Base-by-base conservation (phyloP, 1,140 invertebrate genomes). In the Leptonema lineaticorne region DNA sequence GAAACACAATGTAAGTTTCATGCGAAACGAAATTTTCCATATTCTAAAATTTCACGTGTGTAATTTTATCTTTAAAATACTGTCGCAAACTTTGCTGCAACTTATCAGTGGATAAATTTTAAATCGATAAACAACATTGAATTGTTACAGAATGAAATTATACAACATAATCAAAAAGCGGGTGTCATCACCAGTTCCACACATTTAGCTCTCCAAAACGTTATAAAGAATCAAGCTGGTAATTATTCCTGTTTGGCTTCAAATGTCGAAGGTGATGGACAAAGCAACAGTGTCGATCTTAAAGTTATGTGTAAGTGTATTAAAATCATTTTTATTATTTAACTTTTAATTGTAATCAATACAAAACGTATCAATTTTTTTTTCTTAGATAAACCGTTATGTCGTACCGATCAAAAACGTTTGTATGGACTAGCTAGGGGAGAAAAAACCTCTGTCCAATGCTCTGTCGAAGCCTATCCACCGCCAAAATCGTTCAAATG, bases 1-100 rank as follows among this genome's bases (percentile, higher is more conserved):
- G 93, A 92, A 92, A 76, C 93, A 95, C 80, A 93, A 95, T 78
- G 94, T 95, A 83, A 92, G 91, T 92, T 67, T n/a, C n/a, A n/a
- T n/a, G n/a, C n/a, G n/a, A n/a, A n/a, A n/a, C n/a, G n/a, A n/a
- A n/a, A n/a, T n/a, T n/a, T n/a, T n/a, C n/a, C n/a, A n/a, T n/a
- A n/a, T n/a, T n/a, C n/a, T n/a, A n/a, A n/a, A n/a, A n/a, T n/a
- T n/a, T n/a, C n/a, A n/a, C n/a, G n/a, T n/a, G n/a, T n/a, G n/a
- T n/a, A n/a, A n/a, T n/a, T n/a, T n/a, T n/a, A n/a, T n/a, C n/a
- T n/a, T n/a, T n/a, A n/a, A n/a, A n/a, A n/a, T n/a, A n/a, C n/a
- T n/a, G n/a, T n/a, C n/a, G n/a, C n/a, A n/a, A n/a, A n/a, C n/a
- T n/a, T n/a, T n/a, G n/a, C n/a, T n/a, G n/a, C n/a, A n/a, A n/a